Conservation (phyloP, 2,113 vertebrate genomes). For the Climacteris rufus region DNA sequence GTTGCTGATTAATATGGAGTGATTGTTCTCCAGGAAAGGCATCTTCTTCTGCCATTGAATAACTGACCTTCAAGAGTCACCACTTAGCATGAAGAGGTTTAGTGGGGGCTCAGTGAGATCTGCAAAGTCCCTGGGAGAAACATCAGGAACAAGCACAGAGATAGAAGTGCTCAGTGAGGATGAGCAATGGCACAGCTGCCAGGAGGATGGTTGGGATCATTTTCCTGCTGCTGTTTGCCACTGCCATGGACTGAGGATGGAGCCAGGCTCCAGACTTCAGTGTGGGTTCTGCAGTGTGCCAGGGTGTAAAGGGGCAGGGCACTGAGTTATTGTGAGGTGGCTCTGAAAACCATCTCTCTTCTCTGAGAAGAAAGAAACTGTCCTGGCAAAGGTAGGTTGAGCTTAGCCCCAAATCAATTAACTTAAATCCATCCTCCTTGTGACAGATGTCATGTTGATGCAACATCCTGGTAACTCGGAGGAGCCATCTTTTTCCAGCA, state of each 20-base stretch:
- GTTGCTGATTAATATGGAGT: background rate
- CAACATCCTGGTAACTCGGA: background rate
- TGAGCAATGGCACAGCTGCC: background rate
- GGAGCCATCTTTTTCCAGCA: background rate
- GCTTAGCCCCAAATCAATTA: background rate
- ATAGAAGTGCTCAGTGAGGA: background rate
- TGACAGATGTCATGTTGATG: background rate
- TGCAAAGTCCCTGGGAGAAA: background rate
- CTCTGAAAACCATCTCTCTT: background rate
- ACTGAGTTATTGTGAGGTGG: background rate
- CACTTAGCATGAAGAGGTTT: background rate
- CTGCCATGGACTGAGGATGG: background rate
- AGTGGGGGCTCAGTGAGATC: background rate
- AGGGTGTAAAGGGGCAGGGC: background rate
- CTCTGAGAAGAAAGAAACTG: background rate
- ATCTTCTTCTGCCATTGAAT: background rate
- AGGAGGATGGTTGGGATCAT: background rate
- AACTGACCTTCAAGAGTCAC: background rate
- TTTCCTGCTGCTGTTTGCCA: background rate
- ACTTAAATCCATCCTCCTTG: background rate
- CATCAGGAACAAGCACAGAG: background rate
- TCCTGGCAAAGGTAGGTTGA: background rate
- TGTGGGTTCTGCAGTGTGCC: background rate
- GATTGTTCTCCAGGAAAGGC: background rate
- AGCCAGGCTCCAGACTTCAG: background rate